Evolutionary conservation across 2,888 invertebrate species (phyloP), one percentile per base, ranked within the genome.

Genomic region (Eucriotettix oculatus): DNA sequence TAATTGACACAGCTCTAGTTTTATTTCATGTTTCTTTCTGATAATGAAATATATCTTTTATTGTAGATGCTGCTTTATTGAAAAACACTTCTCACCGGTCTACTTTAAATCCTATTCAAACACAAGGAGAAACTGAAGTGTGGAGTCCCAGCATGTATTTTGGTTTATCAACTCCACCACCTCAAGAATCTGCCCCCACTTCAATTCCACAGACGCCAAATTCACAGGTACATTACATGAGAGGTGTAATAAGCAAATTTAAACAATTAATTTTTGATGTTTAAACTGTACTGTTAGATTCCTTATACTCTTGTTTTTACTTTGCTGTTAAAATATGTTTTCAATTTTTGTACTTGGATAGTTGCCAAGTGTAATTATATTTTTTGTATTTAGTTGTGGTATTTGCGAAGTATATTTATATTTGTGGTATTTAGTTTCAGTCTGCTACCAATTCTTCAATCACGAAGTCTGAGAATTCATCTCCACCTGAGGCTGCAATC

Each of bases 401-500:
- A 44, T 44, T 44, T n/a, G n/a, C n/a, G n/a, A n/a, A 44, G 44
- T 44, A 11, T 44, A 44, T 44, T 44, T 44, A 44, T 44, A 11
- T 44, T 14, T 44, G 44, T n/a, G n/a, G n/a, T n/a, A 48, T 48
- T 48, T 48, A 48, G n/a, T 48, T 48, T 48, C n/a, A 48, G 48
- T 12, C 12, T 9, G 48, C n/a, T 7, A n/a, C 48, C n/a, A 48
- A 48, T 48, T 12, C 48, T 40, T n/a, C 43, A 14, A 3, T 16
- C 17, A 41, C 17, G n/a, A 48, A 12, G 3, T 14, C 48, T 9
- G 79, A 81, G 68, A 83, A 84, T 44, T 80, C 84, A 0, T 85
- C 86, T 16, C 89, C 89, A 42, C 90, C 90, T 9, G 91, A 90
- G 76, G 88, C 90, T 54, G 91, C 90, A 42, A 86, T 91, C 60